Percentiles rank a stretch among this genome's conserved stretches.
Evolutionary conservation across 2,888 invertebrate genomes (phyloP).

Genomic region (Tenthredo scrophulariae): DNA sequence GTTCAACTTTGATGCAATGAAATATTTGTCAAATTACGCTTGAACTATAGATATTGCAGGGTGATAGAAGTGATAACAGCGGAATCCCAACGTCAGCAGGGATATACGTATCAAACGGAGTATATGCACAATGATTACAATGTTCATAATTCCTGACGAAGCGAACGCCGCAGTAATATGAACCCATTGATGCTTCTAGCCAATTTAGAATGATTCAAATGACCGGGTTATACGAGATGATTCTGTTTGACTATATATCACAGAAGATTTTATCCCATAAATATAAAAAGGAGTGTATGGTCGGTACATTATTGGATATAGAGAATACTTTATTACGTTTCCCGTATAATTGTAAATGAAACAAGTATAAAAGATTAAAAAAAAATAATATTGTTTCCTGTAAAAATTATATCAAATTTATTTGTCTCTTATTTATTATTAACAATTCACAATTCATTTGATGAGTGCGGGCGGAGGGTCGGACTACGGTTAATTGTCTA

Average conservation of each 20-base stretch:
- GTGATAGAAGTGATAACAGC: not conserved
- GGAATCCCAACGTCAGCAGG: not conserved
- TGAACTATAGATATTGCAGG: not conserved
- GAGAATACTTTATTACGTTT: not conserved
- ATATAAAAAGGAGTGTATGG: not conserved
- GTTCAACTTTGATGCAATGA: not conserved
- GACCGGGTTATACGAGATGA: not conserved
- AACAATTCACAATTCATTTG: not conserved
- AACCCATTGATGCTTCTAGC: not conserved
- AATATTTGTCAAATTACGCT: not conserved
- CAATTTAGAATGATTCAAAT: slow-evolving; percentile 27
- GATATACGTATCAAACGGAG: slow-evolving; percentile 28
- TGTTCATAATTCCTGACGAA: slow-evolving; percentile 3
- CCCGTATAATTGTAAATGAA: not conserved
- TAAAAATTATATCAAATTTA: not conserved
- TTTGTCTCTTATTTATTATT: not conserved
- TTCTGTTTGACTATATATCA: not conserved
- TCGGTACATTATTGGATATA: not conserved
- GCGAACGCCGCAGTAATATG: not conserved
- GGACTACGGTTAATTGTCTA: slow-evolving; percentile 27
- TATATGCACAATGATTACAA: slow-evolving; percentile 16
- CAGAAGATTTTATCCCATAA: not conserved
- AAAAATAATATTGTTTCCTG: not conserved
- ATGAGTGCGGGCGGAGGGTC: not conserved
- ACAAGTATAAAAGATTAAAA: not conserved